phyloP scores from a whole-genome alignment of 2,888 invertebrate genomes.

The Parapristionchus giblindavisi region DNA sequence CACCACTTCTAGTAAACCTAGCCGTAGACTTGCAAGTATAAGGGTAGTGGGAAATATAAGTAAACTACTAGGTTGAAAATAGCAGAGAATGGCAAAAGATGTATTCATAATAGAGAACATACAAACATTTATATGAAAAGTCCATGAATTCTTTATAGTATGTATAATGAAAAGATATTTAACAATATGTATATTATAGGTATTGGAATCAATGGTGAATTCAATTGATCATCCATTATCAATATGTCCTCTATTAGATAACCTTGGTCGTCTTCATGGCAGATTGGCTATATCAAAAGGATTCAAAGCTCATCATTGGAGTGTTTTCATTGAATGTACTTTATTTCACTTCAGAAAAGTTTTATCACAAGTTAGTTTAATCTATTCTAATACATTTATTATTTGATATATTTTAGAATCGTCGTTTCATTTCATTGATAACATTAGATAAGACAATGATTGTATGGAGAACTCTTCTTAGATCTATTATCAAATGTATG shows the following conservation, averaged over 20 bases:
- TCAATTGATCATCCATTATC: conserved; percentile 52
- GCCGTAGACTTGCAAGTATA: too few relatives aligned
- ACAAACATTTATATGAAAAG: too few relatives aligned
- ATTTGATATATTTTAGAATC: conserved; percentile 36
- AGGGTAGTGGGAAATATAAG: too few relatives aligned
- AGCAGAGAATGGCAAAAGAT: too few relatives aligned
- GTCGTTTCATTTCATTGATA: conserved; percentile 32
- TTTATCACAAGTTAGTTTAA: conserved; percentile 45
- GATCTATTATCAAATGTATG: conserved; percentile 57
- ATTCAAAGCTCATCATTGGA: conserved; percentile 58
- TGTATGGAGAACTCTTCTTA: conserved; percentile 54
- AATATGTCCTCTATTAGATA: conserved; percentile 56
- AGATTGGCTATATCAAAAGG: conserved; percentile 49
- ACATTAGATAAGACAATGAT: conserved; percentile 46
- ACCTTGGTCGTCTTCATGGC: conserved; percentile 58
- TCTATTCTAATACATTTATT: too few relatives aligned
- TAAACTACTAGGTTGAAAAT: too few relatives aligned
- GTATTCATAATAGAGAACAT: too few relatives aligned
- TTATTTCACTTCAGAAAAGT: conserved; percentile 56
- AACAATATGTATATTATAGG: conserved; percentile 44
- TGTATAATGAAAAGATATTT: background rate
- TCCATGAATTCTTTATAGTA: too few relatives aligned
- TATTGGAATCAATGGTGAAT: conserved; percentile 56
- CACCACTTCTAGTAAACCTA: too few relatives aligned
- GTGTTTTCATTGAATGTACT: conserved; percentile 62